Conservation (phyloP, 2,888 invertebrate genomes). For the Conistra vaccinii region DNA sequence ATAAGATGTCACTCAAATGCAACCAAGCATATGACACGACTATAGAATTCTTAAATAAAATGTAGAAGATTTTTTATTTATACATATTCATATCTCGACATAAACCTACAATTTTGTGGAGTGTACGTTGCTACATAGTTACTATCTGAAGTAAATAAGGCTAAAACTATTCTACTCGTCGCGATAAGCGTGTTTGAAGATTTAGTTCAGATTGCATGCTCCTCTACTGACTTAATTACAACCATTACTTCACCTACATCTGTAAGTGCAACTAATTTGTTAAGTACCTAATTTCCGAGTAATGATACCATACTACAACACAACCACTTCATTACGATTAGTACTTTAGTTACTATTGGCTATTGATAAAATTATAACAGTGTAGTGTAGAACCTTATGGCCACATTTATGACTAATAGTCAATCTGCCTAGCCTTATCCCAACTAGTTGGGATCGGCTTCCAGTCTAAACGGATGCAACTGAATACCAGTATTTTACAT, state of each 20-base stretch:
- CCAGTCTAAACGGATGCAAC: too few relatives aligned
- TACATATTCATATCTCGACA: background rate
- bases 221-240: conserved; percentile 43
- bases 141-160: conserved; percentile 26
- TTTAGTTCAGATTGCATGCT: conserved; percentile 57
- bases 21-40: background rate
- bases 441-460: too few relatives aligned
- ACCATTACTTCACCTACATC: conserved; percentile 43
- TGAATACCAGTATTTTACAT: too few relatives aligned
- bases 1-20: background rate
- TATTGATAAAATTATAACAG: background rate
- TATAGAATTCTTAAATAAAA: background rate
- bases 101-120: background rate
- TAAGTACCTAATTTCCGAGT: conserved; percentile 29
- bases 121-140: conserved; percentile 4
- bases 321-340: conserved; percentile 11
- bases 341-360: background rate
- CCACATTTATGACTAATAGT: too few relatives aligned
- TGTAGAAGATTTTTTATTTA: background rate
- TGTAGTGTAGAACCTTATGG: background rate
- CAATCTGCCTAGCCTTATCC: too few relatives aligned
- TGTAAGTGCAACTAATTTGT: conserved; percentile 43
- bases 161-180: conserved; percentile 23
- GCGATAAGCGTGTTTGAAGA: conserved; percentile 49
- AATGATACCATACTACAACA: conserved; percentile 19